Evolutionary conservation across 2,113 vertebrate genomes (phyloP).

Genomic region (Mobula hypostoma): DNA sequence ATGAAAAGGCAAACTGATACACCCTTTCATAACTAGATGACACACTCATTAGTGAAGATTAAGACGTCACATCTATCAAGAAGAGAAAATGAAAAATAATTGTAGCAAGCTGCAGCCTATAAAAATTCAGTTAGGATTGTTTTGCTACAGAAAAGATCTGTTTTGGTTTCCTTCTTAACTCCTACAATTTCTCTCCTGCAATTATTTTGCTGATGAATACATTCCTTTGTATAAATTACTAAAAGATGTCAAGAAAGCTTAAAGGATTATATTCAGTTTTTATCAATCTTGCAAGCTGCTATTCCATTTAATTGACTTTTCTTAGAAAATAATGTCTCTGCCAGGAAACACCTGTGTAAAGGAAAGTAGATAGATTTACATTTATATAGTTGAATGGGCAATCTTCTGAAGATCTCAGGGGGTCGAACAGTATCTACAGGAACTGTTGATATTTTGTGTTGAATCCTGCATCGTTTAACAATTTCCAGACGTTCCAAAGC

Average conservation of each 20-base stretch:
- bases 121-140: not conserved
- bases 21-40: not conserved
- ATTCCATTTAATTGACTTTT: slow-evolving; percentile 17
- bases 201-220: not conserved
- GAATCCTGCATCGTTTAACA: no score
- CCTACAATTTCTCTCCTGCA: not conserved
- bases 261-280: slow-evolving; percentile 11
- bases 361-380: no score
- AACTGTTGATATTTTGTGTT: no score
- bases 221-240: not conserved
- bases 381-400: no score
- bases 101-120: not conserved
- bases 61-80: not conserved
- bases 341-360: not conserved
- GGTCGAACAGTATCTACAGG: no score
- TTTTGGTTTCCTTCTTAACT: not conserved
- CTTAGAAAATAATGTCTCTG: not conserved
- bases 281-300: not conserved
- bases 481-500: no score
- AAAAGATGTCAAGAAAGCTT: slow-evolving; percentile 12
- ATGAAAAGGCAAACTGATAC: not conserved
- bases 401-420: no score
- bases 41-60: not conserved
- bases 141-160: not conserved
- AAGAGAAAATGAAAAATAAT: not conserved